Evolutionary conservation across 2,888 invertebrate genomes (phyloP).

Genomic region (Bellardia pandia): DNA sequence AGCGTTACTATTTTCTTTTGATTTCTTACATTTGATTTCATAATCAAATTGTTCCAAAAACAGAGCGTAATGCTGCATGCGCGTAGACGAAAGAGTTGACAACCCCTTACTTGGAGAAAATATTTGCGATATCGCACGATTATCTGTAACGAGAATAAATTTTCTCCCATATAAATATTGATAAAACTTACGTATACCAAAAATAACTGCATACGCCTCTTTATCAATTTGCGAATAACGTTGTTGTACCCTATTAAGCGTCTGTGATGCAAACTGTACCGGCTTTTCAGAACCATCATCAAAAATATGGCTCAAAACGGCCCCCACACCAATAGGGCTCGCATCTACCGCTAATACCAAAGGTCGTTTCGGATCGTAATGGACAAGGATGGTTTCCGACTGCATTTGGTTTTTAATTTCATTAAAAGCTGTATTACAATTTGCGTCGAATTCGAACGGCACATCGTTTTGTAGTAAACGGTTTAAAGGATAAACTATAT

Average conservation of each 20-base stretch:
- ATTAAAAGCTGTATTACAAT: too few relatives aligned
- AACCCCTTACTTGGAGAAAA: constrained; percentile 63
- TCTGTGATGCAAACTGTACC: constrained; percentile 81
- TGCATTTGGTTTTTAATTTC: too few relatives aligned
- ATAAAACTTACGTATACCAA: constrained; percentile 81
- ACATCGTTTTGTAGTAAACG: constrained; percentile 6
- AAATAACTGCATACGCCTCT: constrained; percentile 80
- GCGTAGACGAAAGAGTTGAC: constrained; percentile 45
- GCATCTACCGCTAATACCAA: too few relatives aligned
- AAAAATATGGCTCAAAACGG: too few relatives aligned
- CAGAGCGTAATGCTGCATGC: constrained; percentile 68
- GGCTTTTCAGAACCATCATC: too few relatives aligned
- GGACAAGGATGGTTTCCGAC: too few relatives aligned
- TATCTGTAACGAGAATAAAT: constrained; percentile 75
- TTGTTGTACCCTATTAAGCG: constrained; percentile 69
- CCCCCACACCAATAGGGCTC: too few relatives aligned
- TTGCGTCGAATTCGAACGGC: not conserved
- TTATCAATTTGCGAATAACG: constrained; percentile 69
- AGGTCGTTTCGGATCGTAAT: too few relatives aligned
- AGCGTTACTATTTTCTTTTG: constrained; percentile 61
- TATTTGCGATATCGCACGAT: constrained; percentile 73
- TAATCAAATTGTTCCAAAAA: constrained; percentile 59
- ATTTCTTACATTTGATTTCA: constrained; percentile 33
- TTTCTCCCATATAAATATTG: constrained; percentile 80
- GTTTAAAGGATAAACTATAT: constrained; percentile 75